phyloP scores from a whole-genome alignment of 2,888 invertebrate species.

The Acanthococcus lagerstroemiae region DNA sequence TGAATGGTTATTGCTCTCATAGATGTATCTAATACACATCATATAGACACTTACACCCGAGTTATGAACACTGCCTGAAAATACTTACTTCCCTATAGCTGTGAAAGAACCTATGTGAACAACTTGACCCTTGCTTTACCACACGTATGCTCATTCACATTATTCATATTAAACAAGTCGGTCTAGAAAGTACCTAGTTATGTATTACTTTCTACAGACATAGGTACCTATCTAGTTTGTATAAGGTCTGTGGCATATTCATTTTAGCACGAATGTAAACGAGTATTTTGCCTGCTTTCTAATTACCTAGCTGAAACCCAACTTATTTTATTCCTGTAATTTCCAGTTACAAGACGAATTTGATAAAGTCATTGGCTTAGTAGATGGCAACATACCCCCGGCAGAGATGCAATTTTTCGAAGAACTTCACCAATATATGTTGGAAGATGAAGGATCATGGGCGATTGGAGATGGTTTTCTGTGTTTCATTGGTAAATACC shows the following conservation, averaged over 20 bases:
- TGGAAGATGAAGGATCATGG: slow-evolving; percentile 86
- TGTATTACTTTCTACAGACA: not conserved
- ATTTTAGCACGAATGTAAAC: not conserved
- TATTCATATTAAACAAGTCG: not conserved
- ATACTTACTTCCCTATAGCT: too few relatives aligned
- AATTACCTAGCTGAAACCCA: not conserved
- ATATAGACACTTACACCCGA: too few relatives aligned
- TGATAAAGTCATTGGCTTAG: slow-evolving; percentile 56
- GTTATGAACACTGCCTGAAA: too few relatives aligned
- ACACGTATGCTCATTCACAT: too few relatives aligned
- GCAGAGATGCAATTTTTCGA: slow-evolving; percentile 68
- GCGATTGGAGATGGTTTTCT: slow-evolving; percentile 81
- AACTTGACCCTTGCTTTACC: too few relatives aligned
- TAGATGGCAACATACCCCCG: slow-evolving; percentile 60
- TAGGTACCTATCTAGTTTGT: not conserved
- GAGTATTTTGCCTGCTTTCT: not conserved
- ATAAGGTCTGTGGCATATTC: too few relatives aligned
- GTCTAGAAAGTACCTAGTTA: not conserved
- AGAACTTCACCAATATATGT: slow-evolving; percentile 76
- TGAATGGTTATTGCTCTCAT: too few relatives aligned
- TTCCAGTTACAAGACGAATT: slow-evolving; percentile 59
- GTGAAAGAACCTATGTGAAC: too few relatives aligned
- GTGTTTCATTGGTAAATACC: slow-evolving; percentile 65
- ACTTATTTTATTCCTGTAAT: slow-evolving; percentile 27
- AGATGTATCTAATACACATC: too few relatives aligned